Percentiles rank a stretch among this genome's conserved stretches.
Evolutionary conservation across 2,113 vertebrate genomes (phyloP).

Genomic region (Piliocolobus tephrosceles): DNA sequence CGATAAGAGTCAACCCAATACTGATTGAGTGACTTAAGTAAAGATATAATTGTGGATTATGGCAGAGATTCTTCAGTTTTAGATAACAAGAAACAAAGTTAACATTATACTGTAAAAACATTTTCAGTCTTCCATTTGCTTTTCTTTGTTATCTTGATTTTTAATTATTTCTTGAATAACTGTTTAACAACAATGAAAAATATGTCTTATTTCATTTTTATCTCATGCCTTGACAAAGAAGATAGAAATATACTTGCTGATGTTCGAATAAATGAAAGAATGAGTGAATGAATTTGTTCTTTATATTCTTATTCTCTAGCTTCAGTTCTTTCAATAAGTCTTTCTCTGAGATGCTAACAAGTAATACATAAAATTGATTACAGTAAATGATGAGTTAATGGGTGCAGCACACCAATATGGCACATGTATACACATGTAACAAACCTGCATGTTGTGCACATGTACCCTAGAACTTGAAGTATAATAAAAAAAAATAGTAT

Average conservation of each 20-base stretch:
- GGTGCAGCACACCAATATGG: no score
- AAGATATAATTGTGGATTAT: not conserved
- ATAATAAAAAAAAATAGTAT: no score
- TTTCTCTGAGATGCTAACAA: not conserved
- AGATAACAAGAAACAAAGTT: not conserved
- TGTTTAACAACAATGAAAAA: not conserved
- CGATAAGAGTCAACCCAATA: not conserved
- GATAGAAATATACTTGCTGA: not conserved
- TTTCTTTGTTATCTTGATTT: slow-evolving; percentile 27
- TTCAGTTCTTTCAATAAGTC: not conserved
- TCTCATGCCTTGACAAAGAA: not conserved
- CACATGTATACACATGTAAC: no score
- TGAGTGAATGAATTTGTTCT: not conserved
- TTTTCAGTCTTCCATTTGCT: not conserved
- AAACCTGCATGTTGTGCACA: no score
- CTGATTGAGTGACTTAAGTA: not conserved
- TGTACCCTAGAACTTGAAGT: no score
- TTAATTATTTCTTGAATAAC: not conserved
- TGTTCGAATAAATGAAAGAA: not conserved
- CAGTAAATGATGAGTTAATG: no score
- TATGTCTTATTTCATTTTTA: not conserved
- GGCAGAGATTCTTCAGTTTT: not conserved
- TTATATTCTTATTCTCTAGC: not conserved
- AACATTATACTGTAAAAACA: not conserved
- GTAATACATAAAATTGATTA: not conserved